phyloP scores from a whole-genome alignment of 2,797 vertebrate genomes.

The Scyliorhinus canicula region DNA sequence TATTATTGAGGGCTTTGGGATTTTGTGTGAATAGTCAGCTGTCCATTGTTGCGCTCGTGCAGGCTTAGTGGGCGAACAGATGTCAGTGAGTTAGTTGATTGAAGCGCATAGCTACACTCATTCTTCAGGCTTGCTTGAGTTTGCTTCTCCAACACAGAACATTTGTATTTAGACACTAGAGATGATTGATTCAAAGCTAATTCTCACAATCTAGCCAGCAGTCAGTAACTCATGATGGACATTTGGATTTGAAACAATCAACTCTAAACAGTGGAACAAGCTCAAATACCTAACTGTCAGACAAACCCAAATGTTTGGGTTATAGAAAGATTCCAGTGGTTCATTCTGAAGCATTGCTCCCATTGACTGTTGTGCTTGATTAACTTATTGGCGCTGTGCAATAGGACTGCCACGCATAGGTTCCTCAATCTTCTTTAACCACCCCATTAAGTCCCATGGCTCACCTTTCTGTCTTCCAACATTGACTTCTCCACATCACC shows the following conservation, averaged over 20 bases:
- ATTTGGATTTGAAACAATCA: not conserved
- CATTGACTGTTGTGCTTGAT: not conserved
- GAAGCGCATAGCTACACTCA: not conserved
- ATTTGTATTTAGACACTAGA: not conserved
- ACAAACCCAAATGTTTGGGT: not conserved
- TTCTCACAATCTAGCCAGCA: not conserved
- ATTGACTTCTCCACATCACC: not conserved
- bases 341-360: not conserved
- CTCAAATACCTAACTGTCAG: slow-evolving; percentile 8
- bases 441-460: not conserved
- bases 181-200: not conserved
- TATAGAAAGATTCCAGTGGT: not conserved
- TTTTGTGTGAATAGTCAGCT: not conserved
- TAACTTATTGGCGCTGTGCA: not conserved
- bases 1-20: not conserved
- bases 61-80: not conserved
- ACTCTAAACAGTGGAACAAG: slow-evolving; percentile 2
- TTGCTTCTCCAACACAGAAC: not conserved
- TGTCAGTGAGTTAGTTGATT: not conserved
- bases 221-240: not conserved
- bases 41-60: not conserved
- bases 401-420: not conserved
- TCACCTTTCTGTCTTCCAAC: not conserved
- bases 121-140: not conserved
- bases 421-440: not conserved